Percentiles rank a stretch among this genome's conserved stretches.
These are phyloP conservation scores for Julus scandinavius DNA, from an alignment of 2,888 invertebrate genomes.

Conservation along the genomic window DNA sequence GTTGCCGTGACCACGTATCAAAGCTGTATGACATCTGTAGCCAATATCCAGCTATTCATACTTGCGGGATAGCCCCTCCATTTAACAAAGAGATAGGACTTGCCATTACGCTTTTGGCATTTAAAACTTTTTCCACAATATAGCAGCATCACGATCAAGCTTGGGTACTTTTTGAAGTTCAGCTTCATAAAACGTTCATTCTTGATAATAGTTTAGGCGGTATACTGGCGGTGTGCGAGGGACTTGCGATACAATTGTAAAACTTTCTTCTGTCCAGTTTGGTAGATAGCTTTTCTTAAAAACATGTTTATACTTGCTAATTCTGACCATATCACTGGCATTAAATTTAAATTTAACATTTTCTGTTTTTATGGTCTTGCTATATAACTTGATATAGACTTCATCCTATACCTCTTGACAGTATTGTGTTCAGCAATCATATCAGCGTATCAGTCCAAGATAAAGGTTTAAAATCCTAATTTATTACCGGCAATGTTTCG, in stretches of 20 bases:
- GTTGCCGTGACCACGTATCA: not conserved
- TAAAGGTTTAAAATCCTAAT: too few relatives aligned
- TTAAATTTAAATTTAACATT: too few relatives aligned
- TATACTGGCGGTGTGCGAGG: conserved; percentile 60
- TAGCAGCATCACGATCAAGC: conserved; percentile 50
- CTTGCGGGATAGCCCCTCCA: conserved; percentile 61
- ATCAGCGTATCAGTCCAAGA: too few relatives aligned
- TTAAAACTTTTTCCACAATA: conserved; percentile 60
- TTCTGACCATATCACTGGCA: conserved; percentile 54
- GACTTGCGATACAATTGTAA: conserved; percentile 59
- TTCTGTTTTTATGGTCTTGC: too few relatives aligned
- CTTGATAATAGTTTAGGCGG: conserved; percentile 59
- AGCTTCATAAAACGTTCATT: conserved; percentile 60
- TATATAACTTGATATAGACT: too few relatives aligned
- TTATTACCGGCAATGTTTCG: too few relatives aligned
- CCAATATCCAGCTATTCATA: conserved; percentile 60
- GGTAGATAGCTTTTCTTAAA: conserved; percentile 52
- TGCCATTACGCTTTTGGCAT: conserved; percentile 57
- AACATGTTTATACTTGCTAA: conserved; percentile 59
- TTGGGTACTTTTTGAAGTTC: conserved; percentile 60
- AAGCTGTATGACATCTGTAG: not conserved
- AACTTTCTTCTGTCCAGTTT: conserved; percentile 59
- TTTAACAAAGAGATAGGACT: conserved; percentile 59
- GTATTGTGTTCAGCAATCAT: too few relatives aligned
- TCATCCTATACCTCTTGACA: too few relatives aligned